Evolutionary conservation across 2,113 vertebrate genomes (phyloP).

Genomic region (Ammodramus savannarum): DNA sequence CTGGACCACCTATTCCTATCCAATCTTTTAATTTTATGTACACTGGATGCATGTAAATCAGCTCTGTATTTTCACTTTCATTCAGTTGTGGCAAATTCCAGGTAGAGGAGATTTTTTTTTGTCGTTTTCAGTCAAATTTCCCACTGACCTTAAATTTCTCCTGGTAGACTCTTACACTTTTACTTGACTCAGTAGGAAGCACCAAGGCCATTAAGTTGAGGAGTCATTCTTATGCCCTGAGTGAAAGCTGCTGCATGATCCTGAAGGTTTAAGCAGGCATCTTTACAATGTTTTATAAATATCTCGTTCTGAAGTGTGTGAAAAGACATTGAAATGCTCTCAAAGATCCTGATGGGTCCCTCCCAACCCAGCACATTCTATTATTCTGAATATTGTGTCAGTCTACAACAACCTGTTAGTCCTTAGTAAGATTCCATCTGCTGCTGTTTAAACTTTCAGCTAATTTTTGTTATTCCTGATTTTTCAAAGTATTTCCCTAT

Average conservation of each 20-base stretch:
- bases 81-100: neutral
- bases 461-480: neutral
- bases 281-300: neutral
- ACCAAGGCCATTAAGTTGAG: neutral
- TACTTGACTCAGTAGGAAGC: neutral
- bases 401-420: neutral
- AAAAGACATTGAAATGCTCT: neutral
- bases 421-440: neutral
- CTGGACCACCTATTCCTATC: neutral
- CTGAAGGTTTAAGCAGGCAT: neutral
- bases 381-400: neutral
- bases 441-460: neutral
- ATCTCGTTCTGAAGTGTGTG: neutral
- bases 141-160: neutral
- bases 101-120: neutral
- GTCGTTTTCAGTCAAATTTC: neutral
- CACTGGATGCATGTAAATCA: neutral
- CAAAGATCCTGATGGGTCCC: neutral
- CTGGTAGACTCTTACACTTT: neutral
- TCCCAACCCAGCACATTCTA: neutral
- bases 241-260: neutral
- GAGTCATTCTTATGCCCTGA: neutral
- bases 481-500: neutral
- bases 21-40: neutral
- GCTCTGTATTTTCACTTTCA: neutral